Evolutionary conservation across 92 coral and sea anemone genomes (phyloP).

Genomic region (Epizoanthus fatuus): DNA sequence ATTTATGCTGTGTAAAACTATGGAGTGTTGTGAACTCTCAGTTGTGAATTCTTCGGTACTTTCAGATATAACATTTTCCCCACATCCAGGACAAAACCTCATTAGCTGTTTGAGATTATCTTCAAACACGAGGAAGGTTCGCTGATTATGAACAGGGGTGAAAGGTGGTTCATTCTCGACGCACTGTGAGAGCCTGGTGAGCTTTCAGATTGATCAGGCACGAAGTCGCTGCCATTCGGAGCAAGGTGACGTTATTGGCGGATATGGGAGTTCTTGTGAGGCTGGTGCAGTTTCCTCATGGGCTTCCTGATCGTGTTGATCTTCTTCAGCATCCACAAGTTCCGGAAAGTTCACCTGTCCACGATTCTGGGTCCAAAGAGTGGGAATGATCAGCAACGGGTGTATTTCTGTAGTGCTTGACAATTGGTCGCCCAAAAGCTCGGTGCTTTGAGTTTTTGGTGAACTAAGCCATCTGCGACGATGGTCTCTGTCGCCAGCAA

Average conservation of each 20-base stretch:
- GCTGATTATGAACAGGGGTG: slow-evolving; percentile 14
- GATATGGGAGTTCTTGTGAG: background rate
- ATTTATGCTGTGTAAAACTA: slow-evolving; percentile 2
- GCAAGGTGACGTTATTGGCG: background rate
- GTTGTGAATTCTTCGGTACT: background rate
- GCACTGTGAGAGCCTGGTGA: background rate
- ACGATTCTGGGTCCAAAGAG: too few relatives aligned
- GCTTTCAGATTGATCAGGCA: background rate
- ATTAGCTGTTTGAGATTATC: background rate
- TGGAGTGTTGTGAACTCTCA: slow-evolving; percentile 35
- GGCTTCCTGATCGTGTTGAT: background rate
- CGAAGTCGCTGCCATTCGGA: background rate
- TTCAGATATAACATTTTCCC: background rate
- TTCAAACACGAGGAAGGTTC: background rate
- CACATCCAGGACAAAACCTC: slow-evolving; percentile 1
- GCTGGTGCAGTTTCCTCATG: background rate
- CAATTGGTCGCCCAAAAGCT: too few relatives aligned
- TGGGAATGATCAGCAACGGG: too few relatives aligned
- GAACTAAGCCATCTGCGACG: too few relatives aligned
- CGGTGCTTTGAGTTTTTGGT: too few relatives aligned
- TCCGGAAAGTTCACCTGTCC: too few relatives aligned
- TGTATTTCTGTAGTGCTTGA: too few relatives aligned
- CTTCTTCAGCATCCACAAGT: background rate
- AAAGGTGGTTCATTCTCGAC: background rate
- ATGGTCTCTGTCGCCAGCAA: too few relatives aligned